A percentile compares a stretch with the other conserved stretches of the same genome.
Conservation (phyloP, 2,113 vertebrate genomes). For the Cathartes aura region DNA sequence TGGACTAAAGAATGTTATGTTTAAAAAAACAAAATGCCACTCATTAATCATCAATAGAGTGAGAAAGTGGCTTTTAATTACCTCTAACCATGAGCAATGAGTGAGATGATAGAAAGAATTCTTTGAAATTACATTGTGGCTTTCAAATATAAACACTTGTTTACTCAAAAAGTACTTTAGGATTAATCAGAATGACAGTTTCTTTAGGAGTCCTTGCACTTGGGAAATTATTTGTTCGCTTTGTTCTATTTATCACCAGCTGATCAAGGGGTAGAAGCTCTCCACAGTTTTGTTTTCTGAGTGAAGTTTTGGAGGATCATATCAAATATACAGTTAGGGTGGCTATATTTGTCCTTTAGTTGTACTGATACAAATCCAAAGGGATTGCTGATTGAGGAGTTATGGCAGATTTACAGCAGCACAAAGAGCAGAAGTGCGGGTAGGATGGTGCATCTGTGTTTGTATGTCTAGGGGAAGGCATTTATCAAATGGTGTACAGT, state of each 20-base stretch:
- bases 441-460: background rate
- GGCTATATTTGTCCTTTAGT: background rate
- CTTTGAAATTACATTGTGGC: background rate
- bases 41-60: constrained; percentile 10
- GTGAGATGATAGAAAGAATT: background rate
- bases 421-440: background rate
- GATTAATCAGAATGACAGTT: background rate
- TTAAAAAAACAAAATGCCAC: background rate
- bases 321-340: background rate
- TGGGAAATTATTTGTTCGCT: background rate
- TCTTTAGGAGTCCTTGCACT: background rate
- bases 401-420: background rate
- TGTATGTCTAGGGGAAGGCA: background rate
- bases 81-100: background rate
- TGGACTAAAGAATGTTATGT: background rate
- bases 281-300: background rate
- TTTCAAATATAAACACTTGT: constrained; percentile 34
- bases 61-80: background rate
- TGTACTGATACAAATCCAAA: background rate
- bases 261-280: background rate
- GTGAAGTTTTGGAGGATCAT: background rate
- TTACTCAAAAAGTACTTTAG: background rate
- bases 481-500: background rate
- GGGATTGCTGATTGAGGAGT: background rate
- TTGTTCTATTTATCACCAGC: background rate